Percentiles rank a stretch among this genome's conserved stretches.
phyloP scores from a whole-genome alignment of 2,113 vertebrate genomes.

The Triplophysa rosa region DNA sequence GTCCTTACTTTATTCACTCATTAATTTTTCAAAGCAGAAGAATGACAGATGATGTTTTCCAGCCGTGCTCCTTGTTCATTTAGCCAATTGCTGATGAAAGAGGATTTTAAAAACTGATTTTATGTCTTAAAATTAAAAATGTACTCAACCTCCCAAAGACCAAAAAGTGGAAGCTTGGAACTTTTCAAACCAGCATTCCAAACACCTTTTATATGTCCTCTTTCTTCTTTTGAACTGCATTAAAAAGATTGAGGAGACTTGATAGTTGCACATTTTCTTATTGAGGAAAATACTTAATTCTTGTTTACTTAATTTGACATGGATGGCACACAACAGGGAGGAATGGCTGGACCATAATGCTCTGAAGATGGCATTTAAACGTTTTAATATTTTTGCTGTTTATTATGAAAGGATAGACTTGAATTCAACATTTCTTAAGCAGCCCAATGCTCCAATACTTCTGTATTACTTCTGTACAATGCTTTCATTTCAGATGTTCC shows the following conservation, averaged over 20 bases:
- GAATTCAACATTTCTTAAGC: neutral
- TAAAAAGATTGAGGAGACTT: neutral
- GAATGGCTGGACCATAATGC: neutral
- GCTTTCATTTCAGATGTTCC: neutral
- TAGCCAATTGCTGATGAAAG: constrained; percentile 32
- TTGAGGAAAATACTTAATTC: neutral
- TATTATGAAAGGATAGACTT: neutral
- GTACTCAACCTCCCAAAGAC: constrained; percentile 1
- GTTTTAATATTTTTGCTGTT: neutral
- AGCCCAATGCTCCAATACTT: too few relatives aligned
- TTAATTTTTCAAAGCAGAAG: constrained; percentile 13
- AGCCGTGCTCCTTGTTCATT: constrained; percentile 15
- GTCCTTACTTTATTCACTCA: constrained; percentile 14
- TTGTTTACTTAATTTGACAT: neutral
- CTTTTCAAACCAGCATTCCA: constrained; percentile 3
- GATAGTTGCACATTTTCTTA: neutral
- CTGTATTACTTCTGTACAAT: too few relatives aligned
- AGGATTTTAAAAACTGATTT: constrained; percentile 26
- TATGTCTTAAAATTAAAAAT: constrained; percentile 7
- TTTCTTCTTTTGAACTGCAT: constrained; percentile 1
- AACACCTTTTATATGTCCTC: neutral
- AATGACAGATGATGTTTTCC: constrained; percentile 10
- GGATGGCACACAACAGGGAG: neutral
- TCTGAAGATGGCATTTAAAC: neutral
- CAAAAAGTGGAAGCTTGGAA: neutral